phyloP scores from a whole-genome alignment of 2,113 vertebrate genomes.

The Ceyx cyanopectus region DNA sequence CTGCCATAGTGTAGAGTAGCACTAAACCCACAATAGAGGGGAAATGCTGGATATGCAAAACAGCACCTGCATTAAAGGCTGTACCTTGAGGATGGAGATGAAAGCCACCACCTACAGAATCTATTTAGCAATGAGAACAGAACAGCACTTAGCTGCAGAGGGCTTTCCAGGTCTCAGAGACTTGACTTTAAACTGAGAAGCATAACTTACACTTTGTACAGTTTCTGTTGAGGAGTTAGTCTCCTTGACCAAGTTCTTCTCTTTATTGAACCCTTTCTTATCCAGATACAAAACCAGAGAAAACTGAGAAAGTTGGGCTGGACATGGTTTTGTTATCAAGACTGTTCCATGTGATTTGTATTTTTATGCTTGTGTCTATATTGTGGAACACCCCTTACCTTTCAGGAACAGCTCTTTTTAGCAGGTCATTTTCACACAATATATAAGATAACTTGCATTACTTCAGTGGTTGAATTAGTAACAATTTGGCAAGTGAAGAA shows the following conservation, averaged over 20 bases:
- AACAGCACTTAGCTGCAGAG: background rate
- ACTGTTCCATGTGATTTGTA: background rate
- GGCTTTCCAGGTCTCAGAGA: background rate
- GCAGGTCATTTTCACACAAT: background rate
- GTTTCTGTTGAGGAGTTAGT: background rate
- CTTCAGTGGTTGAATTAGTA: background rate
- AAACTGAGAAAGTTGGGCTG: background rate
- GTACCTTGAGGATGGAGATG: background rate
- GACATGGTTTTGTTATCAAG: background rate
- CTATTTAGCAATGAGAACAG: background rate
- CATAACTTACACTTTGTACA: background rate
- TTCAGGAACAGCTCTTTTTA: background rate
- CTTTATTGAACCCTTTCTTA: background rate
- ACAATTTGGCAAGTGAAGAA: background rate
- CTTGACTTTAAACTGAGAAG: background rate
- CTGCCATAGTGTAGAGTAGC: accelerated
- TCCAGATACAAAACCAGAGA: background rate
- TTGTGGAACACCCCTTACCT: background rate
- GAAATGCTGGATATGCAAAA: background rate
- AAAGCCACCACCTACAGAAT: background rate
- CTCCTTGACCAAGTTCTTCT: background rate
- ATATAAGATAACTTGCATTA: background rate
- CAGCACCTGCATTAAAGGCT: background rate
- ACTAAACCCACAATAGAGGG: accelerated
- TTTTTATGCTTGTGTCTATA: background rate